Evolutionary conservation across 2,888 invertebrate genomes (phyloP).

Genomic region (Hydroisotoma schaefferi): DNA sequence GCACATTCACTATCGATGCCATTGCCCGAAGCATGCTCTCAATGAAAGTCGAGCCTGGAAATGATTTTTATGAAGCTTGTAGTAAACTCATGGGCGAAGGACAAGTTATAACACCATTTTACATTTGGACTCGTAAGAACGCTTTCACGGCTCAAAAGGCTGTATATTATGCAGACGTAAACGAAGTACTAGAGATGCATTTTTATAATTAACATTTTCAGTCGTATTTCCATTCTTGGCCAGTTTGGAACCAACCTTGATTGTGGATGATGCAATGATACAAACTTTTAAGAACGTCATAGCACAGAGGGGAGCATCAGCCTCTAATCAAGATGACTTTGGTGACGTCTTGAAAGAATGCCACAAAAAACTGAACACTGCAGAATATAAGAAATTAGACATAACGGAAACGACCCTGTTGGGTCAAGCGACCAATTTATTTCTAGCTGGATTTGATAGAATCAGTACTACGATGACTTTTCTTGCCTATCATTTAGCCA

Average conservation of each 20-base stretch:
- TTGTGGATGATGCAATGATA: constrained; percentile 28
- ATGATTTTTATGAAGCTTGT: constrained; percentile 43
- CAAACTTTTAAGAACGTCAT: constrained; percentile 36
- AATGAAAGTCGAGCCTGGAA: constrained; percentile 20
- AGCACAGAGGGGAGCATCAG: constrained; percentile 21
- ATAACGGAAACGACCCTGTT: constrained; percentile 39
- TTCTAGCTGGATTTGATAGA: constrained; percentile 45
- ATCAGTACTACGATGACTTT: constrained; percentile 35
- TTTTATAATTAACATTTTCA: constrained; percentile 17
- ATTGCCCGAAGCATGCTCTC: constrained; percentile 35
- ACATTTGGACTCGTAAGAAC: constrained; percentile 40
- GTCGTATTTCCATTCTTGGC: constrained; percentile 40
- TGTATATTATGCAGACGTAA: not conserved
- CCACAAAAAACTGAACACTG: constrained; percentile 19
- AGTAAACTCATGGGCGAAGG: constrained; percentile 37
- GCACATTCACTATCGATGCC: constrained; percentile 38
- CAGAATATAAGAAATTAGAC: constrained; percentile 30
- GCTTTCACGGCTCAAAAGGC: not conserved
- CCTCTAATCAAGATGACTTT: constrained; percentile 27
- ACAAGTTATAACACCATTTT: constrained; percentile 24
- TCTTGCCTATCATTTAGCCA: constrained; percentile 33
- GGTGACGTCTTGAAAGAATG: constrained; percentile 36
- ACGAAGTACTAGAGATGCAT: not conserved
- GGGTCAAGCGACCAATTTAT: constrained; percentile 41
- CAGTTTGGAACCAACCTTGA: constrained; percentile 32